These are phyloP conservation scores for Atlantisia rogersi DNA, from an alignment of 2,113 vertebrate genomes.

Conservation along the genomic window DNA sequence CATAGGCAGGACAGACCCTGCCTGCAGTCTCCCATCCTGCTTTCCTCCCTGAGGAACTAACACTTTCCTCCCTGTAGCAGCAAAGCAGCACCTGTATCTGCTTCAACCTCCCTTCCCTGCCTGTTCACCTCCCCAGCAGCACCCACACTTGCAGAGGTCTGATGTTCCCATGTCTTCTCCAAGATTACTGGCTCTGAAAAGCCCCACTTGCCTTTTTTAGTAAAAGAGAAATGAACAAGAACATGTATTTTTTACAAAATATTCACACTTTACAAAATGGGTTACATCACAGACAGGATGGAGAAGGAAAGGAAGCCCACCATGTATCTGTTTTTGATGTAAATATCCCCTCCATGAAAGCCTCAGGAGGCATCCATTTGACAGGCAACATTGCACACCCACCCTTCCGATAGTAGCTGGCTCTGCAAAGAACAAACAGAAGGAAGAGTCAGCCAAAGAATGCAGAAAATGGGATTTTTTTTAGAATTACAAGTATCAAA, in stretches of 20 bases:
- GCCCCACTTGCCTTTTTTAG: background rate
- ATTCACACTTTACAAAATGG: background rate
- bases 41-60: background rate
- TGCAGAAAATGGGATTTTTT: background rate
- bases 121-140: background rate
- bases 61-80: background rate
- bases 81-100: background rate
- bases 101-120: background rate
- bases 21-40: background rate
- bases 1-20: background rate
- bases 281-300: background rate
- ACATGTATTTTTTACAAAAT: background rate
- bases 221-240: background rate
- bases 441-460: background rate
- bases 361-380: constrained; percentile 99
- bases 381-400: constrained; percentile 97
- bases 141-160: background rate
- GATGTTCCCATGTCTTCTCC: background rate
- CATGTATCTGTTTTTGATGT: constrained; percentile 99
- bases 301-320: constrained; percentile 68
- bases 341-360: constrained; percentile 99
- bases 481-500: background rate
- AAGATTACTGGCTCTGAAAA: background rate
- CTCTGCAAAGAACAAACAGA: constrained; percentile 76
- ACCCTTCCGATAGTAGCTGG: constrained; percentile 98